A percentile compares a stretch with the other conserved stretches of the same genome.
Evolutionary conservation across 1,140 invertebrate genomes (phyloP).

Genomic region (Gryllus bimaculatus): DNA sequence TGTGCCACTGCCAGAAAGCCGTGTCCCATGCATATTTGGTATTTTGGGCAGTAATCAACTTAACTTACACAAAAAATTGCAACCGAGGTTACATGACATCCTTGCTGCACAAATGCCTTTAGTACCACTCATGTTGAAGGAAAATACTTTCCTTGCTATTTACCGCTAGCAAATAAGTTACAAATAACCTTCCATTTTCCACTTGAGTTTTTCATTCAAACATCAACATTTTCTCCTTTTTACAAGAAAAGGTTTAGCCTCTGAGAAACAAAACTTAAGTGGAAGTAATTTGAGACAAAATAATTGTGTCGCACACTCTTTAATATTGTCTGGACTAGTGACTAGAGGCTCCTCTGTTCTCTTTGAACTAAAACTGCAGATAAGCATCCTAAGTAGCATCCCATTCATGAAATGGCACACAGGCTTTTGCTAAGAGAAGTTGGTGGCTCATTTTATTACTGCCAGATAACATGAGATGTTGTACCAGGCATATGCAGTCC

Average conservation of each 20-base stretch:
- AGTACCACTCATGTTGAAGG: background rate
- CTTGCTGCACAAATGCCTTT: background rate
- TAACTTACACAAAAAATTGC: background rate
- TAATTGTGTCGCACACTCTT: too few relatives aligned
- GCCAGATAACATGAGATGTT: background rate
- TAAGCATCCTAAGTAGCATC: background rate
- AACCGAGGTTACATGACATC: background rate
- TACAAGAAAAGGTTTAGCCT: too few relatives aligned
- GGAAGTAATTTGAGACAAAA: too few relatives aligned
- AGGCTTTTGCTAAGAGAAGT: background rate
- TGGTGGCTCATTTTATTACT: background rate
- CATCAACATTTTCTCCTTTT: too few relatives aligned
- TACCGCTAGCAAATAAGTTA: background rate
- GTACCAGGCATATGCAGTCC: background rate
- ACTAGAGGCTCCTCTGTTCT: background rate
- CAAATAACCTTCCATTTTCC: background rate
- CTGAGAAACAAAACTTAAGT: too few relatives aligned
- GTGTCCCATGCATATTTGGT: background rate
- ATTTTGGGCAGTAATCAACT: background rate
- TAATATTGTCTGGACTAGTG: background rate
- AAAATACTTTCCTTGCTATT: background rate
- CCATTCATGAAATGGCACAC: background rate
- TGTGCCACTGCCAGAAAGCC: conserved; percentile 2
- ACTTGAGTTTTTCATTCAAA: background rate
- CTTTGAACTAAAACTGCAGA: background rate